Base-by-base conservation (phyloP, 2,113 vertebrate genomes). In the Euleptes europaea region DNA sequence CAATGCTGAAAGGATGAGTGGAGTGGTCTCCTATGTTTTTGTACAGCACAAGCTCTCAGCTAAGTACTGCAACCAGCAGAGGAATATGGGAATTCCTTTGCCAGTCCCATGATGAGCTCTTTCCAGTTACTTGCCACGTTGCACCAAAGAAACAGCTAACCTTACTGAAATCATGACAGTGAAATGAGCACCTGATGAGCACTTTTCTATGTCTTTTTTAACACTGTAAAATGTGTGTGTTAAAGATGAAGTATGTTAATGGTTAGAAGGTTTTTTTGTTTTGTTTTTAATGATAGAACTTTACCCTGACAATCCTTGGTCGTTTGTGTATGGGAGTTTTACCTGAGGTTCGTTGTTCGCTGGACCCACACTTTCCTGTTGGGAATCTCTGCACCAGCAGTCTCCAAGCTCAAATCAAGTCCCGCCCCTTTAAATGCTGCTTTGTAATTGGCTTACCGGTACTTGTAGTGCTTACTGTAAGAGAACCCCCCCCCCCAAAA, bases 91-190 rank as follows among this genome's bases (percentile, higher is more conserved):
- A 54, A 49, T 83, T 69, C 8, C 0, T 89, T 80, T 83, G 65
- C 70, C 0, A 72, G 51, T 38, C 0, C 0, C 7, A 49, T 0
- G 71, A 7, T 28, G 13, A n/a, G 1, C 2, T 0, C 0, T 0
- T 74, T 70, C 67, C 44, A 75, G 23, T 80, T n/a, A 38, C 23
- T 51, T 67, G 78, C 78, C 60, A 8, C 71, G 47, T n/a, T 28
- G 23, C 38, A 6, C 42, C 83, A 71, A 33, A 60, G 3, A 85
- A 35, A 42, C 60, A 78, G 69, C 77, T 71, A 1, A 0, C n/a
- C 2, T 0, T 3, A 1, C 54, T 21, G 38, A 69, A 63, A 28
- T 83, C 49, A 60, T 13, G 42, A 76, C 31, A 69, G 60, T 80
- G 26, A 51, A 78, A 70, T 23, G 35, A 86, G 67, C 72, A n/a